Percentiles rank a stretch among this genome's conserved stretches.
Conservation (phyloP, 2,797 vertebrate species). For the Bradypodion pumilum region DNA sequence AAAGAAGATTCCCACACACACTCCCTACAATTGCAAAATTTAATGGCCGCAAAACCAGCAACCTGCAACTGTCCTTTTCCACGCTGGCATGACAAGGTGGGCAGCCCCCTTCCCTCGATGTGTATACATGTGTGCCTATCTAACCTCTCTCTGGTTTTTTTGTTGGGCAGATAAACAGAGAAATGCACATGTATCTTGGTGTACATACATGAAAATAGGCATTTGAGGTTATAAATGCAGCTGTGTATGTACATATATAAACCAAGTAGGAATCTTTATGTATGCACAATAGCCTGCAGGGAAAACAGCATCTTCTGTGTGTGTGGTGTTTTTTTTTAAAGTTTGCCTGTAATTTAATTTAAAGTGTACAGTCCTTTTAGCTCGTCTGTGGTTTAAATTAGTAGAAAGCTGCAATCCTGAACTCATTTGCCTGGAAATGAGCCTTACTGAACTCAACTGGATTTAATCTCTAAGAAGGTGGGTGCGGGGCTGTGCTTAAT, state of each 20-base stretch:
- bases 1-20: conserved; percentile 78
- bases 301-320: conserved; percentile 56
- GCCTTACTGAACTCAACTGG: not conserved
- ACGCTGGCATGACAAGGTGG: conserved; percentile 88
- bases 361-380: conserved; percentile 63
- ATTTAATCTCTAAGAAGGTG: not conserved
- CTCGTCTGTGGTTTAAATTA: conserved; percentile 68
- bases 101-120: conserved; percentile 63
- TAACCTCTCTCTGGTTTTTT: conserved; percentile 62
- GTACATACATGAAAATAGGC: conserved; percentile 44
- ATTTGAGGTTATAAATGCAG: conserved; percentile 45
- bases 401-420: conserved; percentile 1
- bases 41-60: conserved; percentile 83
- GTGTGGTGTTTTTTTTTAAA: conserved; percentile 61
- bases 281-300: conserved; percentile 39
- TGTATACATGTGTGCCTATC: conserved; percentile 63
- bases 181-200: conserved; percentile 64
- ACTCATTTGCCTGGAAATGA: not conserved
- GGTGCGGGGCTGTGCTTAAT: conserved; percentile 25
- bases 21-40: conserved; percentile 82
- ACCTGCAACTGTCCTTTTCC: conserved; percentile 79
- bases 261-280: conserved; percentile 54
- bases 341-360: conserved; percentile 65
- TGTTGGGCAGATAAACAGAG: conserved; percentile 65
- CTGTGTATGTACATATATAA: conserved; percentile 40